phyloP scores from a whole-genome alignment of 2,888 invertebrate species.

The Selenia dentaria region DNA sequence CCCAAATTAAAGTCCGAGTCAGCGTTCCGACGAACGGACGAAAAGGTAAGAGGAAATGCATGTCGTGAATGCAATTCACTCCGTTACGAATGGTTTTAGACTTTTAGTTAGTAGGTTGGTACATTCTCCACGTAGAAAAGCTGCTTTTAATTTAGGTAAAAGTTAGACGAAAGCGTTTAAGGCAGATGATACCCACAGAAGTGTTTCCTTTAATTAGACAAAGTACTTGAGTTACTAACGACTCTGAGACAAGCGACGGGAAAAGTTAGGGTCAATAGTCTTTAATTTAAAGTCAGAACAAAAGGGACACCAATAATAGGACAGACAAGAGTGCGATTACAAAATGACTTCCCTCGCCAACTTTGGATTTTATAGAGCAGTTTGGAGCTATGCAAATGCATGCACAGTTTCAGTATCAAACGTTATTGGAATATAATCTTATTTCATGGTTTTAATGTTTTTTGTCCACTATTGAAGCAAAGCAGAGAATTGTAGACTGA shows the following conservation, averaged over 20 bases:
- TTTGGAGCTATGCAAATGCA: conserved; percentile 5
- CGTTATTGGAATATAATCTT: too few relatives aligned
- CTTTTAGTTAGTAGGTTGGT: too few relatives aligned
- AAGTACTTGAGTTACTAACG: conserved; percentile 55
- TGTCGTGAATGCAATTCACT: conserved; percentile 37
- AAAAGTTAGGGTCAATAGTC: conserved; percentile 71
- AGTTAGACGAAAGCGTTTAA: conserved; percentile 13
- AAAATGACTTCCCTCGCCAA: conserved; percentile 53
- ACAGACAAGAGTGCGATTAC: conserved; percentile 65
- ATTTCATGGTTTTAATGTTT: too few relatives aligned
- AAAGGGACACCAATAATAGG: conserved; percentile 71
- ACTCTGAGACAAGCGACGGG: conserved; percentile 42
- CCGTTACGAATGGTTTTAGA: conserved; percentile 29
- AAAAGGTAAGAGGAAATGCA: conserved; percentile 44
- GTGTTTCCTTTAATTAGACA: conserved; percentile 45
- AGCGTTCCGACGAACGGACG: conserved; percentile 38
- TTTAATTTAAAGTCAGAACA: conserved; percentile 74
- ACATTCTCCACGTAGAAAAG: conserved; percentile 1
- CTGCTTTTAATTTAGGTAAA: conserved; percentile 14
- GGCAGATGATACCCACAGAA: conserved; percentile 34
- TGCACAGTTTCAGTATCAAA: not conserved
- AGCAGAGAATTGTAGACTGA: too few relatives aligned
- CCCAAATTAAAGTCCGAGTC: conserved; percentile 53
- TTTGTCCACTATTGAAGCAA: too few relatives aligned
- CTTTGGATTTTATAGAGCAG: conserved; percentile 48